Evolutionary conservation across 2,797 vertebrate species (phyloP).

Genomic region (Cichlasoma orientale): DNA sequence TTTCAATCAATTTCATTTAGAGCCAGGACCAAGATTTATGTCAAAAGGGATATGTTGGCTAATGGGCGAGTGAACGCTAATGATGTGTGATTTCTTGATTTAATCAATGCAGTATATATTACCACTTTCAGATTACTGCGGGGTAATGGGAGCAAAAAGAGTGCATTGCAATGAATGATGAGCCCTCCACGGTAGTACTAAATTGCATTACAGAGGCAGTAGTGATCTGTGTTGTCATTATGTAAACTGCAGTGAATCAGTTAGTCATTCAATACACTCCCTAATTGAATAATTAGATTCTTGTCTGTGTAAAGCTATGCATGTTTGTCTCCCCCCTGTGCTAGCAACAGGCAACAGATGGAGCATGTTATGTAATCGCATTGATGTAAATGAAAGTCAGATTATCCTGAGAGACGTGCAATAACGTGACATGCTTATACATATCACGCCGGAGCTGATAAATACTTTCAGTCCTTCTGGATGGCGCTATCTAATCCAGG

Average conservation of each 20-base stretch:
- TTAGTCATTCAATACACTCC: slow-evolving; percentile 63
- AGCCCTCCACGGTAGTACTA: slow-evolving; percentile 33
- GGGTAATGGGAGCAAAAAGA: slow-evolving; percentile 57
- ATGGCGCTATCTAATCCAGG: slow-evolving; percentile 32
- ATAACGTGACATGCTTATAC: slow-evolving; percentile 32
- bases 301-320: slow-evolving; percentile 61
- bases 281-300: slow-evolving; percentile 74
- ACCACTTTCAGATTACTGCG: slow-evolving; percentile 56
- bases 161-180: slow-evolving; percentile 61
- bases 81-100: slow-evolving; percentile 42
- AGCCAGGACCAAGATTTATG: slow-evolving; percentile 41
- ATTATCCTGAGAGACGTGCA: slow-evolving; percentile 44
- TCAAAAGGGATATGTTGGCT: slow-evolving; percentile 37
- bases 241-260: slow-evolving; percentile 72
- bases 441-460: slow-evolving; percentile 38
- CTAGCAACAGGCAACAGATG: slow-evolving; percentile 61
- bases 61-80: slow-evolving; percentile 44
- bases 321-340: slow-evolving; percentile 55
- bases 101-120: slow-evolving; percentile 56
- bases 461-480: slow-evolving; percentile 31
- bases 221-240: slow-evolving; percentile 70
- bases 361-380: slow-evolving; percentile 62
- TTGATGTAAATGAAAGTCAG: slow-evolving; percentile 60
- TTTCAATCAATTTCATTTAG: slow-evolving; percentile 43
- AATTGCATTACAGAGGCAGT: slow-evolving; percentile 70